phyloP scores from a whole-genome alignment of 2,113 vertebrate genomes.

The Malurus alboscapulatus region DNA sequence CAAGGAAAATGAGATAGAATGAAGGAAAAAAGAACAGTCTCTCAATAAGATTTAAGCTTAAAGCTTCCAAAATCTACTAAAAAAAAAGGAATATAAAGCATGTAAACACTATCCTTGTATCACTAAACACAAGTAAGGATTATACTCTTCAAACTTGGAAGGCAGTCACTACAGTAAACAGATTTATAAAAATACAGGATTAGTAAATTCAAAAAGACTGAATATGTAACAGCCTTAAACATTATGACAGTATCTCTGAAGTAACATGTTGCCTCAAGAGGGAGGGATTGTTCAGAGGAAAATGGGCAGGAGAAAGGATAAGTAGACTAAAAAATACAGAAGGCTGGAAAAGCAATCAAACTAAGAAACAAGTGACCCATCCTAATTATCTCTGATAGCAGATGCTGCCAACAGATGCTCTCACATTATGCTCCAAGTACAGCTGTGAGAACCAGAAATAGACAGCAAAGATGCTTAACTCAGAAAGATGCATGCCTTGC shows the following conservation, averaged over 20 bases:
- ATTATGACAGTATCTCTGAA: background rate
- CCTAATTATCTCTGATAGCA: slow-evolving; percentile 41
- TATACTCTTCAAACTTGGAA: background rate
- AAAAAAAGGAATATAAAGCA: background rate
- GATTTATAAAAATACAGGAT: background rate
- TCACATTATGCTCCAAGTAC: slow-evolving; percentile 18
- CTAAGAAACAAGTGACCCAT: slow-evolving; percentile 35
- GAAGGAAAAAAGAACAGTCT: background rate
- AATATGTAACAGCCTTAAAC: background rate
- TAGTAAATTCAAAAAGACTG: background rate
- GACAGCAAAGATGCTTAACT: background rate
- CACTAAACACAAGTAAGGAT: background rate
- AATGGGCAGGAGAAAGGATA: background rate
- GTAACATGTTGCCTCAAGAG: background rate
- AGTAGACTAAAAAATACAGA: background rate
- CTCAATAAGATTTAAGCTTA: background rate
- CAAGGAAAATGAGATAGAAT: background rate
- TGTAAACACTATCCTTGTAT: background rate
- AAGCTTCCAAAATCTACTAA: background rate
- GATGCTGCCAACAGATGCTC: slow-evolving; percentile 54
- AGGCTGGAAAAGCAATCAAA: background rate
- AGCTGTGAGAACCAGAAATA: slow-evolving; percentile 21
- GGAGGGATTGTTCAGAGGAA: background rate
- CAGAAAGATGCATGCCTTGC: background rate
- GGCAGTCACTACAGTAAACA: background rate